Percentiles rank a stretch among this genome's conserved stretches.
Conservation (phyloP, 2,797 vertebrate genomes). For the Spizella passerina region DNA sequence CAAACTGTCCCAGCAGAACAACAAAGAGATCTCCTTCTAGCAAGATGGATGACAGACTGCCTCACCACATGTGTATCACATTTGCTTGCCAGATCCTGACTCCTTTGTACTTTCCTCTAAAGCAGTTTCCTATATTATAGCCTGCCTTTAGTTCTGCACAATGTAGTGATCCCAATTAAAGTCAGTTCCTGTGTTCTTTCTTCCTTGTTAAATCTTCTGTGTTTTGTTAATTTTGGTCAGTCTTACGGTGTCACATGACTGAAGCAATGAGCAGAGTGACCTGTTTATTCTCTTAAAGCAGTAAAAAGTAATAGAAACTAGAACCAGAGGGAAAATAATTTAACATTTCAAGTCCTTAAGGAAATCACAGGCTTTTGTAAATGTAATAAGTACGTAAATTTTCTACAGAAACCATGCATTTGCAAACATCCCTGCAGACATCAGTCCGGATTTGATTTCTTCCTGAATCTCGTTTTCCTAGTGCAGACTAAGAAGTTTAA, state of each 20-base stretch:
- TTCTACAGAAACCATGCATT: neutral
- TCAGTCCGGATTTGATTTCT: neutral
- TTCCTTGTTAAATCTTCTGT: neutral
- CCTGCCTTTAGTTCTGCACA: neutral
- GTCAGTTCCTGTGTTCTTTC: neutral
- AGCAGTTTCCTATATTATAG: neutral
- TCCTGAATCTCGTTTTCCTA: neutral
- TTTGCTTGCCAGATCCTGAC: constrained; percentile 35
- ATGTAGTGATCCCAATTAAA: neutral
- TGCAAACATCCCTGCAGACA: neutral
- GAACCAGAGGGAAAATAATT: neutral
- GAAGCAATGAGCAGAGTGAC: neutral
- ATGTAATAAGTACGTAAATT: neutral
- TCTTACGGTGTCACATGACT: neutral
- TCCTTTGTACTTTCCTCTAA: constrained; percentile 36
- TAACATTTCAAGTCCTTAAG: neutral
- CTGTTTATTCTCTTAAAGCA: constrained; percentile 37
- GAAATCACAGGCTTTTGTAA: neutral
- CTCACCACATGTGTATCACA: neutral
- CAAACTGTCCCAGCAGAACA: neutral
- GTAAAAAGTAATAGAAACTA: neutral
- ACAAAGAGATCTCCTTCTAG: neutral
- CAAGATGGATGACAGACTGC: constrained; percentile 19
- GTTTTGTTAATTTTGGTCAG: constrained; percentile 19
- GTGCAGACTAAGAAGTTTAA: neutral